Percentiles rank a stretch among this genome's conserved stretches.
Evolutionary conservation across 2,797 vertebrate species (phyloP).

Genomic region (Podargus strigoides): DNA sequence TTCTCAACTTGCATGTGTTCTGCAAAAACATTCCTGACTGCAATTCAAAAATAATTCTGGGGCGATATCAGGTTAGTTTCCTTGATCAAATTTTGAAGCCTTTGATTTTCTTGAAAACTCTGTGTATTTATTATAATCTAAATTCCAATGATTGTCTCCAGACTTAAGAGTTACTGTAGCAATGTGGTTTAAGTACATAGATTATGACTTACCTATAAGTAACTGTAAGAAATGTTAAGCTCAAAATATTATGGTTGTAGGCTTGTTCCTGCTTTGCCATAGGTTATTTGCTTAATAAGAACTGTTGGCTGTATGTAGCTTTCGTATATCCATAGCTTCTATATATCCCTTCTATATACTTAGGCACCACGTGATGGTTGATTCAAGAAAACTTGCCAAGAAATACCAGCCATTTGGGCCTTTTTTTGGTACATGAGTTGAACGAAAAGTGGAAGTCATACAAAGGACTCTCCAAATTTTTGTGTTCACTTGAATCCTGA

Average conservation of each 20-base stretch:
- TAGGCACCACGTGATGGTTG: neutral
- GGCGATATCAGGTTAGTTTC: constrained; percentile 82
- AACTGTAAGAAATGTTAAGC: neutral
- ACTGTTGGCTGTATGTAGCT: neutral
- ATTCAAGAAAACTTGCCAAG: neutral
- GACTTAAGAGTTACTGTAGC: neutral
- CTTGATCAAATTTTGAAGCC: neutral
- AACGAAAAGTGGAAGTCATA: neutral
- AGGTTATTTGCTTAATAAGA: neutral
- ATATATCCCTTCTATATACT: neutral
- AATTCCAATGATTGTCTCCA: neutral
- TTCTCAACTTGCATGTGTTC: constrained; percentile 85
- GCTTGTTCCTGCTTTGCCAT: neutral
- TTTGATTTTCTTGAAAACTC: neutral
- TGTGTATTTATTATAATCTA: neutral
- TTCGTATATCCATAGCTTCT: neutral
- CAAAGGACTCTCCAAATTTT: neutral
- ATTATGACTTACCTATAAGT: neutral
- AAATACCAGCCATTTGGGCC: neutral
- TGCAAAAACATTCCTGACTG: constrained; percentile 86
- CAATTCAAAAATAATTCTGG: constrained; percentile 74
- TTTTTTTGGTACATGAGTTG: neutral
- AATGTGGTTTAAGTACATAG: neutral
- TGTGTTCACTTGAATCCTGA: neutral
- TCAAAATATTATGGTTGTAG: neutral